Evolutionary conservation across 2,888 invertebrate genomes (phyloP).

Genomic region (Parnassius smintheus): DNA sequence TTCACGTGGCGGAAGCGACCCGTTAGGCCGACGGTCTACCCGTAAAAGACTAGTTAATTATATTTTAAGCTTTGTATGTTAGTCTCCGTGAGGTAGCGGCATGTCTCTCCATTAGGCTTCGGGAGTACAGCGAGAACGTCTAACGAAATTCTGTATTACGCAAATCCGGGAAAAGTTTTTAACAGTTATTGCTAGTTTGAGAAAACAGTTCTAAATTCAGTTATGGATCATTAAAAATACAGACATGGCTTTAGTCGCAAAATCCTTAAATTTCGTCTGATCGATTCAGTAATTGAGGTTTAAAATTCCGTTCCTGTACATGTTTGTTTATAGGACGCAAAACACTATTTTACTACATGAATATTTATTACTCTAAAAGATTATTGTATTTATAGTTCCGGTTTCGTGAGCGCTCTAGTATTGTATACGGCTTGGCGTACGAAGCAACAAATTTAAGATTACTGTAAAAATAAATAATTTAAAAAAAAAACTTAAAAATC

Average conservation of each 20-base stretch:
- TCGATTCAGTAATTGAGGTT: conserved; percentile 12
- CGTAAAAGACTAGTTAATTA: conserved; percentile 73
- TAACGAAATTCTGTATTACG: conserved; percentile 34
- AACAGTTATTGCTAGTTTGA: conserved; percentile 6
- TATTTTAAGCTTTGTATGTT: conserved; percentile 71
- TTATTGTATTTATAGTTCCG: conserved; percentile 60
- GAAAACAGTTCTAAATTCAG: conserved; percentile 15
- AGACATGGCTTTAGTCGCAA: background rate
- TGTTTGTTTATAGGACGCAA: conserved; percentile 37
- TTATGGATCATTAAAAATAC: background rate
- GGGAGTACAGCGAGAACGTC: conserved; percentile 27
- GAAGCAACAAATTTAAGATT: conserved; percentile 69
- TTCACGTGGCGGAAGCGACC: conserved; percentile 50
- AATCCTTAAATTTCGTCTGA: background rate
- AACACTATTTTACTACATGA: conserved; percentile 65
- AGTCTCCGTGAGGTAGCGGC: conserved; percentile 62
- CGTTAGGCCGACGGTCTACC: conserved; percentile 60
- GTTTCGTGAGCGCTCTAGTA: conserved; percentile 70
- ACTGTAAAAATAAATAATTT: conserved; percentile 47
- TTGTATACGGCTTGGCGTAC: conserved; percentile 76
- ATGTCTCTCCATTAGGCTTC: conserved; percentile 52
- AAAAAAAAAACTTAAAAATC: conserved; percentile 48
- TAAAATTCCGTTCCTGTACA: conserved; percentile 45
- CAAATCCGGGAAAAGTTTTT: background rate
- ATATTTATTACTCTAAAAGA: conserved; percentile 65